phyloP scores from a whole-genome alignment of 2,797 vertebrate genomes.

The Xiphorhynchus erythropygius region DNA sequence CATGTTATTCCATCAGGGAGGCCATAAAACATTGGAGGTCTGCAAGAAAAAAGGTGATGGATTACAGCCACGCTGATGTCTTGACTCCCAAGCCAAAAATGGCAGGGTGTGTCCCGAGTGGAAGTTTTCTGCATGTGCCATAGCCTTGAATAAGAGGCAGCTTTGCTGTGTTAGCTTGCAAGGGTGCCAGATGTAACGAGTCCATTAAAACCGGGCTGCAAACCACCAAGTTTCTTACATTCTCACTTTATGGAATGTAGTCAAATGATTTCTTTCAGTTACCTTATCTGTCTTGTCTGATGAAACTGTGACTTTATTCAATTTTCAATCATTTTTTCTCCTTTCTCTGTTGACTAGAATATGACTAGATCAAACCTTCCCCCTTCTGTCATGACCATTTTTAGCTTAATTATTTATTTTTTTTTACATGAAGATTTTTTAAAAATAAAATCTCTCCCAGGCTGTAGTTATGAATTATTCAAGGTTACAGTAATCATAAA shows the following conservation, averaged over 20 bases:
- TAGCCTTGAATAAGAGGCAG: background rate
- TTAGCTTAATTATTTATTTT: background rate
- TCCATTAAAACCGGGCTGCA: background rate
- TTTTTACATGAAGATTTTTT: background rate
- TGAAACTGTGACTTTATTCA: background rate
- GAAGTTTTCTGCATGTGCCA: background rate
- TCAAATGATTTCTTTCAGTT: background rate
- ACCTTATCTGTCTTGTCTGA: conserved; percentile 23
- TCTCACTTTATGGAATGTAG: background rate
- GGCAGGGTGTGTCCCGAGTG: background rate
- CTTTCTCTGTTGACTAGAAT: conserved; percentile 26
- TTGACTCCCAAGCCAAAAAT: background rate
- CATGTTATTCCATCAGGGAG: background rate
- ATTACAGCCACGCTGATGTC: rapidly evolving
- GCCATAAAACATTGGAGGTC: background rate
- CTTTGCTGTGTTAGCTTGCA: background rate
- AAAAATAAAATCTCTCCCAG: conserved; percentile 4
- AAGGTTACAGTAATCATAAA: conserved; percentile 2
- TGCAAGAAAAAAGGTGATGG: background rate
- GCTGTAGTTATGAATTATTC: conserved; percentile 28
- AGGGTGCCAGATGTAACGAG: background rate
- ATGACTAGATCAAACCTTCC: conserved; percentile 27
- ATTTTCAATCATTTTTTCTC: background rate
- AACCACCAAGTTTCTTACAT: background rate
- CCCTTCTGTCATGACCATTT: conserved; percentile 33